Evolutionary conservation across 2,888 invertebrate species (phyloP), one percentile per base, ranked within the genome.

Genomic region (Nomada ruficornis): DNA sequence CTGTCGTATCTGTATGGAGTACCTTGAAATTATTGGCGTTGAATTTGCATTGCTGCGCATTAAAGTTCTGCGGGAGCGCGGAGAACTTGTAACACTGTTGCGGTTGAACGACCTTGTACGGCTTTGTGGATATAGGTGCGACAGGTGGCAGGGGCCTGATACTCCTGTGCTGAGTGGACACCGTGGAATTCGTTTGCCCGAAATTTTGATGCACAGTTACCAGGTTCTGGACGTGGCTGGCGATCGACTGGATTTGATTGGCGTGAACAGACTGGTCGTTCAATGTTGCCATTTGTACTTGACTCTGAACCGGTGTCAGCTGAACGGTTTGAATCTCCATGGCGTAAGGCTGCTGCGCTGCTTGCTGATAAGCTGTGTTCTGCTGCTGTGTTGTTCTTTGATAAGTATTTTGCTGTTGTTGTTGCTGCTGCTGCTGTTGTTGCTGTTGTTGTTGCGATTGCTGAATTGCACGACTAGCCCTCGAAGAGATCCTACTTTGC

Each of bases 361-460:
- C 44, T 36, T 87, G 88, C 63, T 91, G 92, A 68, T 90, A 91
- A 54, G 87, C 67, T 0, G 92, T 80, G 60, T 89, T 90, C 71
- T 88, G 91, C 55, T 91, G 91, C 52, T 91, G 91, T 36, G 83
- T 75, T 85, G 92, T 69, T 82, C 90, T 88, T 62, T 90, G 89
- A 78, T 89, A 91, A 29, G 89, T 82, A 71, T 80, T 90, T 71
- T 90, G 83, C 47, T 94, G 94, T 67, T 90, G 91, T 87, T 93
- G 90, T 92, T 93, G 88, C 93, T 94, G 91, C 91, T 94, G 90
- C 86, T 93, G 90, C 92, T 93, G 88, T 93, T 94, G 91, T 91
- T 90, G 83, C 44, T 94, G 91, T 94, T 90, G 90, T 89, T 90
- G 91, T 86, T 93, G 90, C 91, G 93, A 86, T 93, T 94, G 91